Evolutionary conservation across 1,140 invertebrate species (phyloP), one percentile per base, ranked within the genome.

Genomic region (Euura lappo): DNA sequence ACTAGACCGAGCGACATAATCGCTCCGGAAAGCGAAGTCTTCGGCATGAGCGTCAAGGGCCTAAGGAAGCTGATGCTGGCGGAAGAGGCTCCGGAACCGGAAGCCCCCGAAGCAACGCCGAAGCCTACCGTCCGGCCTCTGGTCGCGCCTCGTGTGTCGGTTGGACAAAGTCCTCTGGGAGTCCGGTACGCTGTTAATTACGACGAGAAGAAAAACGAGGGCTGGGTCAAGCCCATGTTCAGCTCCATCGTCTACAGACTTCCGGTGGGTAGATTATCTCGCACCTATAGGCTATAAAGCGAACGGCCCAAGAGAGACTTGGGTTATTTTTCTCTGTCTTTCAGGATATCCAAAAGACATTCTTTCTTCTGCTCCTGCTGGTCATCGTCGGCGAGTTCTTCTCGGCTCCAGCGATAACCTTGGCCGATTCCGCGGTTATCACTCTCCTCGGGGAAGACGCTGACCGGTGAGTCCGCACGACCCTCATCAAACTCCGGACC

Each of bases 311-410:
- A 11, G 28, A 11, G 28, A n/a, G 11, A 64, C 51, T 2, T 45
- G 6, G 42, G 4, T 66, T 11, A 10, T 45, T 11, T 67, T 68
- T 45, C 3, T 71, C 47, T 66, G 65, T 70, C 45, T 87, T 90
- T 73, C 90, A 96, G 83, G 97, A 98, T 81, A 97, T 99, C 3
- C 93, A 98, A 85, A 97, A 98, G 88, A 96, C 97, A 0, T 99
- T 99, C 90, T 98, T 99, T 85, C 90, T 99, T 10, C 87, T 98
- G 6, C 87, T 99, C 7, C 85, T 99, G 11, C 89, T 99, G 5
- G 95, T 99, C 1, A 92, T 98, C 5, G 94, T 99, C 42, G 98
- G 98, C 0, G 98, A 99, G 88, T 99, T 99, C 89, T 98, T 99
- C 84, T 95, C 94, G 76, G 97, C 98, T 2, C 98, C 98, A 2